These are phyloP conservation scores for Ruditapes philippinarum DNA, from an alignment of 1,140 invertebrate genomes.

Conservation along the genomic window DNA sequence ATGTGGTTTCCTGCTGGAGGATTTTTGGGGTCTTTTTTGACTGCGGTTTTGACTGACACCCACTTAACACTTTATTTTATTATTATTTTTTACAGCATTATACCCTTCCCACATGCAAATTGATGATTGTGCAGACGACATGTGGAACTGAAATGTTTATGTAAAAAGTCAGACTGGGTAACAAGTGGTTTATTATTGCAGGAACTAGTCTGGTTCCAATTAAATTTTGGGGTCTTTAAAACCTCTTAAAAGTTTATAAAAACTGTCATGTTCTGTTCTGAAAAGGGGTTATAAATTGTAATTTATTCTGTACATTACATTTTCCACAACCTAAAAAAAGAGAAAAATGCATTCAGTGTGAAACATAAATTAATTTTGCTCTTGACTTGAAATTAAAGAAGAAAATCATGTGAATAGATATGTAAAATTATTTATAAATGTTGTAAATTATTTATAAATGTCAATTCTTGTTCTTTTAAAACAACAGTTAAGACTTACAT, in stretches of 20 bases:
- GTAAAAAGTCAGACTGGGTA: background rate
- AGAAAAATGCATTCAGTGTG: too few species aligned
- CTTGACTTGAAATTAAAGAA: too few species aligned
- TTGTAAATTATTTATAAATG: too few species aligned
- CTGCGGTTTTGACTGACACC: background rate
- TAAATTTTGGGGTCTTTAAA: background rate
- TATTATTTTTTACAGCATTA: background rate
- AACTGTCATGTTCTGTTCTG: background rate
- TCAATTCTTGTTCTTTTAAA: too few species aligned
- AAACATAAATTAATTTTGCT: too few species aligned
- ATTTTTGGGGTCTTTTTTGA: too few species aligned
- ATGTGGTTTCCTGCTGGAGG: conserved; percentile 6
- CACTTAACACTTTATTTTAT: background rate
- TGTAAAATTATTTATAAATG: too few species aligned
- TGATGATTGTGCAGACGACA: background rate
- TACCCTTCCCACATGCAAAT: conserved; percentile 1
- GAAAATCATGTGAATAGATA: too few species aligned
- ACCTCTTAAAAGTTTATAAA: conserved; percentile 4
- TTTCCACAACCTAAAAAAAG: too few species aligned
- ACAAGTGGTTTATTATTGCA: background rate
- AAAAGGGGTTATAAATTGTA: background rate
- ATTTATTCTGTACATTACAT: too few species aligned
- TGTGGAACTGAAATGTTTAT: background rate
- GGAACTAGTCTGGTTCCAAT: background rate
- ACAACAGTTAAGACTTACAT: too few species aligned